Evolutionary conservation across 2,113 vertebrate species (phyloP).

Genomic region (western clawed frog (Xenopus tropicalis)): UCB_Xtro_10.0 CM004451.2:64549001-64549500

Average conservation of each 20-base stretch:
- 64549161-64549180: slow-evolving; percentile 40
- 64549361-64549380: slow-evolving; percentile 29
- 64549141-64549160: slow-evolving; percentile 24
- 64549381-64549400: slow-evolving; percentile 13
- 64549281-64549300: slow-evolving; percentile 39
- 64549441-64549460: slow-evolving; percentile 21
- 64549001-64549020: background rate
- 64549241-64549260: slow-evolving; percentile 40
- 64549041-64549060: slow-evolving; percentile 11
- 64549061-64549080: slow-evolving; percentile 30
- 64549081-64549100: slow-evolving; percentile 30
- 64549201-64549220: slow-evolving; percentile 44
- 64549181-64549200: slow-evolving; percentile 41
- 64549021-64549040: background rate
- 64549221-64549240: slow-evolving; percentile 43
- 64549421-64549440: slow-evolving; percentile 15
- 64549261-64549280: slow-evolving; percentile 45
- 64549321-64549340: slow-evolving; percentile 29
- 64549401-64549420: slow-evolving; percentile 7
- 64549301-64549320: slow-evolving; percentile 38
- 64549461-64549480: background rate
- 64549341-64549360: slow-evolving; percentile 24
- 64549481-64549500: background rate
- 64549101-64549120: slow-evolving; percentile 32
- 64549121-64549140: slow-evolving; percentile 29